Evolutionary conservation across 2,888 invertebrate genomes (phyloP).

Genomic region (Cerceris ruficornis): DNA sequence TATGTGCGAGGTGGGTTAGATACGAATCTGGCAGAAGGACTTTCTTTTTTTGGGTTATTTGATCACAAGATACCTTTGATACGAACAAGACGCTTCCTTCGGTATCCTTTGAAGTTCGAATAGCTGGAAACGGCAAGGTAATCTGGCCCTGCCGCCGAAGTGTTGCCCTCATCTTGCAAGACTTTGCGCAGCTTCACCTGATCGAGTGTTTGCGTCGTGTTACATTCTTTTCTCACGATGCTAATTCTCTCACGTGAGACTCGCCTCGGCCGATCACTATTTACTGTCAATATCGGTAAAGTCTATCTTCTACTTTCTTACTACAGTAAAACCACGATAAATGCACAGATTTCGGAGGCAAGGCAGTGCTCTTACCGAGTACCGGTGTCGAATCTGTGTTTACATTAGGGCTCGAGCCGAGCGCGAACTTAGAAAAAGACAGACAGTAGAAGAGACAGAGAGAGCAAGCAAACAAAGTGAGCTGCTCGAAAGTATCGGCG

Average conservation of each 20-base stretch:
- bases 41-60: background rate
- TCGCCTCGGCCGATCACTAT: background rate
- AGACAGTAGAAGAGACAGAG: too few species aligned
- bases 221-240: background rate
- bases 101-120: constrained; percentile 66
- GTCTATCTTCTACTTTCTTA: too few species aligned
- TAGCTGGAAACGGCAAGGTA: constrained; percentile 66
- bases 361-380: too few species aligned
- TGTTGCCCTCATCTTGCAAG: constrained; percentile 65
- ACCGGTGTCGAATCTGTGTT: too few species aligned
- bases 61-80: constrained; percentile 72
- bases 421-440: too few species aligned
- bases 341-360: too few species aligned
- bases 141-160: constrained; percentile 62
- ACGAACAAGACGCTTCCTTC: constrained; percentile 68
- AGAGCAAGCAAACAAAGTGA: too few species aligned
- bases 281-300: too few species aligned
- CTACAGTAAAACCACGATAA: too few species aligned
- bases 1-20: constrained; percentile 11
- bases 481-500: too few species aligned
- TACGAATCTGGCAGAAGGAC: constrained; percentile 16
- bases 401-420: too few species aligned
- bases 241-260: background rate
- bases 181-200: constrained; percentile 79
- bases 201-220: constrained; percentile 55